Evolutionary conservation across 2,797 vertebrate genomes (phyloP), one percentile per base, ranked within the genome.

Genomic region (Erethizon dorsatum): DNA sequence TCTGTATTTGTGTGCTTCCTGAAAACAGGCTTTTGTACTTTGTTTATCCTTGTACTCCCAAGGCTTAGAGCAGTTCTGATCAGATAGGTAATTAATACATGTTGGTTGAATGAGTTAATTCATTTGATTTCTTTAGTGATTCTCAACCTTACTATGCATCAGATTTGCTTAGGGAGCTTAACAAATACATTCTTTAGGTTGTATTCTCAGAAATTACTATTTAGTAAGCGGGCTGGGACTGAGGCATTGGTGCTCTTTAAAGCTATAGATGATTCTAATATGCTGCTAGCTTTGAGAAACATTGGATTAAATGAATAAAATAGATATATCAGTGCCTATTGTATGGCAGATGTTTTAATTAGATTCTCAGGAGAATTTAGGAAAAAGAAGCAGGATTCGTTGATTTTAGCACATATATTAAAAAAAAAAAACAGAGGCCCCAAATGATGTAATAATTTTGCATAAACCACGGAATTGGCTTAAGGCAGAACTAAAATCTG

Each of bases 251-350:
- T 56, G 24, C 71, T 33, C 17, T 80, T 82, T 33, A 80, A 82
- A 75, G 12, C 50, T 90, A 22, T n/a, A 50, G 56, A 14, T 75
- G 41, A 47, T 78, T 31, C 28, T 59, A 61, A 77, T 56, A 69
- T 78, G 78, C 69, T 94, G 6, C 37, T 47, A 78, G 15, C n/a
- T 91, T 83, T 78, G 69, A 88, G 78, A 94, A 78, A 54, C 31
- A 61, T 15, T 18, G 50, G 73, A 50, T 54, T 92, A 88, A 84
- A 59, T 69, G 47, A 84, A 75, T 57, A 65, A 71, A 73, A 41
- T 88, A 84, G 24, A 50, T 45, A 84, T 45, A 26, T 26, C 2
- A 56, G 17, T 59, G 4, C 41, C 67, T 50, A 26, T 54, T 61
- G 1, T 33, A 79, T 37, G 41, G 1, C 61, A 52, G 50, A n/a